These are phyloP conservation scores for Thryonomys swinderianus DNA, from an alignment of 2,113 vertebrate species.

Conservation along the genomic window DNA sequence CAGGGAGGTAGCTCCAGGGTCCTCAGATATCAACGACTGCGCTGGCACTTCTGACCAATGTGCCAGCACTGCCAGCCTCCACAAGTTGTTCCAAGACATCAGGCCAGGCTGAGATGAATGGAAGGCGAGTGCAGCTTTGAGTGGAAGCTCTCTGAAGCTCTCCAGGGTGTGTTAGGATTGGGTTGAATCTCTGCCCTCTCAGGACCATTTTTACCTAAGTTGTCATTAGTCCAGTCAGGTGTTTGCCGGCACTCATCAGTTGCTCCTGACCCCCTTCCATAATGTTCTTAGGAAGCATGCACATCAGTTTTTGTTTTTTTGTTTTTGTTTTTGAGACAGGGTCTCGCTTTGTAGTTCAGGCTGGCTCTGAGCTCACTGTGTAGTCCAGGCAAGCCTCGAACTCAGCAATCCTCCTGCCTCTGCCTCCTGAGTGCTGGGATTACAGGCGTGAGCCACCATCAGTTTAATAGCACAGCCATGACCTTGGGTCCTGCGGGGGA, in stretches of 20 bases:
- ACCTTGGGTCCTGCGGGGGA: fast-evolving
- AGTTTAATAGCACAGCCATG: neutral
- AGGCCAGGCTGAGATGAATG: neutral
- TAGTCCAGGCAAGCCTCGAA: too few relatives aligned
- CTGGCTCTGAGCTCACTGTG: too few relatives aligned
- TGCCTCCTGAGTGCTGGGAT: too few relatives aligned
- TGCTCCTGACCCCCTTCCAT: neutral
- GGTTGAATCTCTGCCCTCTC: neutral
- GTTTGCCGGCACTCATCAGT: neutral
- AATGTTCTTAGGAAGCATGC: fast-evolving
- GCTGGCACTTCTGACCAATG: neutral
- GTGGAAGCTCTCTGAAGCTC: neutral
- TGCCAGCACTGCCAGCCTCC: fast-evolving
- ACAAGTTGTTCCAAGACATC: neutral
- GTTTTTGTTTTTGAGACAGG: too few relatives aligned
- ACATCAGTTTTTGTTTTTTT: too few relatives aligned
- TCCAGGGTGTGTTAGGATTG: neutral
- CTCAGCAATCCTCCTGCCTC: too few relatives aligned
- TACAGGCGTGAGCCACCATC: too few relatives aligned
- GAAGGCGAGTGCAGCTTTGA: neutral
- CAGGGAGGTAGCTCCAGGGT: neutral
- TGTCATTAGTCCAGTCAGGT: neutral
- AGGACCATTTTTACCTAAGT: neutral
- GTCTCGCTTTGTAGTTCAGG: too few relatives aligned
- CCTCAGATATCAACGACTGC: fast-evolving